Evolutionary conservation across 2,113 vertebrate genomes (phyloP), one percentile per base, ranked within the genome.

Genomic region (Natator depressus): DNA sequence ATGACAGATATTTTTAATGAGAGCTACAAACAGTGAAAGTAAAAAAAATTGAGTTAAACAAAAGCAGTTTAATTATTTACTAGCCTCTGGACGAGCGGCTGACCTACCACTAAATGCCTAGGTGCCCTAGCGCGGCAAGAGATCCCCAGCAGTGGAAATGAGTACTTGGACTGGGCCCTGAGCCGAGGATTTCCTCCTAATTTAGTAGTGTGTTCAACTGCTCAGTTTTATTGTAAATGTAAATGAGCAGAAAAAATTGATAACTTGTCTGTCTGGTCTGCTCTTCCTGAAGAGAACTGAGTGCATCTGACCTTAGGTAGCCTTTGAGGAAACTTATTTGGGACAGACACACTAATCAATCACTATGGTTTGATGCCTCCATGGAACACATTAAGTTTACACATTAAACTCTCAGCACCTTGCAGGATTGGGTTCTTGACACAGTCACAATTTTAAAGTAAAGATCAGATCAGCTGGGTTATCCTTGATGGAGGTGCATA

Each of bases 61-160:
- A 62, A n/a, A 38, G 35, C 17, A n/a, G 78, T 27, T 10, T 91
- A 1, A 47, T 90, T 8, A 35, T 80, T 35, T 35, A 35, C 62
- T 94, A 59, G 19, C 83, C 50, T 27, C 47, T 62, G 86, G 72
- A 51, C 10, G 84, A 82, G n/a, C 49, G 0, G 84, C 51, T 24
- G 59, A 2, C 13, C 54, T 82, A 47, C n/a, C 0, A 72, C 46
- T 82, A 88, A 51, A 78, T 85, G 72, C 24, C 10, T 72, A 35
- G 49, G 2, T 65, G 31, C n/a, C 38, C 19, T 19, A 19, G 29
- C 38, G 25, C 69, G 38, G 5, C 31, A 6, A 65, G 27, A 35
- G 3, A 4, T 13, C 47, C 46, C 8, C 0, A 2, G 7, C 11
- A 47, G 31, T 8, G 85, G 65, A 88, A 47, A 10, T 0, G 0